phyloP scores from a whole-genome alignment of 2,888 invertebrate species.

The Macrosiphum euphorbiae region DNA sequence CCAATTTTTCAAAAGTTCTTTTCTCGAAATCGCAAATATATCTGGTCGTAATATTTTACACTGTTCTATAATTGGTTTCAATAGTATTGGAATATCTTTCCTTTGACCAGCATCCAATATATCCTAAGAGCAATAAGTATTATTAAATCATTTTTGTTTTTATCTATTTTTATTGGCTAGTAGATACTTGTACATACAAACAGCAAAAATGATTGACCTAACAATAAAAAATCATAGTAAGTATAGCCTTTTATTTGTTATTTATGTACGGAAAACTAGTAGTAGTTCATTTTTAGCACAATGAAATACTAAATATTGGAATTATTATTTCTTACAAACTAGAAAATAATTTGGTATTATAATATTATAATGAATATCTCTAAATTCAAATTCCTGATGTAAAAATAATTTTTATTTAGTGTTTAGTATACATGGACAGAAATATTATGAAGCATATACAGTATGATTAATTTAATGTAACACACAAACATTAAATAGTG shows the following conservation, averaged over 20 bases:
- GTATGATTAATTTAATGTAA: not conserved
- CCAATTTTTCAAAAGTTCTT: conserved; percentile 25
- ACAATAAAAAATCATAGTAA: not conserved
- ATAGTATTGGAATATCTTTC: conserved; percentile 5
- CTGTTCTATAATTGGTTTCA: conserved; percentile 38
- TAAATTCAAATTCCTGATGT: too few species aligned
- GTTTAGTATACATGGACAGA: not conserved
- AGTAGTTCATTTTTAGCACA: not conserved
- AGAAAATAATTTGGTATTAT: too few species aligned
- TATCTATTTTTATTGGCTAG: not conserved
- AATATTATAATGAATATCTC: too few species aligned
- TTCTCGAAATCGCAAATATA: not conserved
- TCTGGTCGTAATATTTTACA: conserved; percentile 42
- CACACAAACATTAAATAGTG: not conserved
- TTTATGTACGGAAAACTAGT: too few species aligned
- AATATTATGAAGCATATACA: not conserved
- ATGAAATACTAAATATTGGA: not conserved
- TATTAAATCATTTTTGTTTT: not conserved
- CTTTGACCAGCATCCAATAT: conserved; percentile 39
- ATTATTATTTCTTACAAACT: not conserved
- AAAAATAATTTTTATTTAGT: not conserved
- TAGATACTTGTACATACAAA: not conserved
- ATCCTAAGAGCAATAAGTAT: conserved; percentile 9
- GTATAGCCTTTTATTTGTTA: not conserved
- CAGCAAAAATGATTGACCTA: not conserved